Evolutionary conservation across 2,888 invertebrate species (phyloP).

Genomic region (Petrolisthes cinctipes): DNA sequence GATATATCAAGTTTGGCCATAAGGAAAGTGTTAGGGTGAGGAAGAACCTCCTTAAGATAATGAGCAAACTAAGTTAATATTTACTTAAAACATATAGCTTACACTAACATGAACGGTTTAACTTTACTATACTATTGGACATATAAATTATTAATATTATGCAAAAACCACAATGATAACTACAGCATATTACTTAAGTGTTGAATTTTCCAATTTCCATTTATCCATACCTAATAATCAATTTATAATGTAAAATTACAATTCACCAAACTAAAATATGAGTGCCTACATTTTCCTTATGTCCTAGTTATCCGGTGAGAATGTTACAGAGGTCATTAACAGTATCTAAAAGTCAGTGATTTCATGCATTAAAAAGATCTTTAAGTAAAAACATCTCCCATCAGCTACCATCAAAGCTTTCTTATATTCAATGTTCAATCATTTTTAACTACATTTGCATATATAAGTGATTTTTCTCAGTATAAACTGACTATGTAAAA

Average conservation of each 20-base stretch:
- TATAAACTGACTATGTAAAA: background rate
- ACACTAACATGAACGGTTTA: too few relatives aligned
- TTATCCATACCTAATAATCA: too few relatives aligned
- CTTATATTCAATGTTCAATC: background rate
- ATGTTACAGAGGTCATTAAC: too few relatives aligned
- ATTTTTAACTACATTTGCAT: background rate
- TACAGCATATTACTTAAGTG: too few relatives aligned
- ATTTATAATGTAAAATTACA: too few relatives aligned
- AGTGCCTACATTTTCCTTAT: too few relatives aligned
- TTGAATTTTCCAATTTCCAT: too few relatives aligned
- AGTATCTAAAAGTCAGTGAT: conserved; percentile 8
- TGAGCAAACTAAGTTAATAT: background rate
- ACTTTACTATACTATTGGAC: too few relatives aligned
- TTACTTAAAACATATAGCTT: background rate
- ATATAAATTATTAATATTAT: too few relatives aligned
- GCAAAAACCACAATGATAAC: too few relatives aligned
- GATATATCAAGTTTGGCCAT: background rate
- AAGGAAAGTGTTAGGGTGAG: background rate
- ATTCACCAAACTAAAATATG: too few relatives aligned
- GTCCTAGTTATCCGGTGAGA: too few relatives aligned
- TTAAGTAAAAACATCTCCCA: background rate
- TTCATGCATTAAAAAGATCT: conserved; percentile 5
- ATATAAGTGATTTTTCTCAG: background rate
- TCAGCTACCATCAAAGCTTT: background rate
- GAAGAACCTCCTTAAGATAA: background rate